Evolutionary conservation across 2,888 invertebrate species (phyloP), one percentile per base, ranked within the genome.

Genomic region (Acanthosoma haemorrhoidale): DNA sequence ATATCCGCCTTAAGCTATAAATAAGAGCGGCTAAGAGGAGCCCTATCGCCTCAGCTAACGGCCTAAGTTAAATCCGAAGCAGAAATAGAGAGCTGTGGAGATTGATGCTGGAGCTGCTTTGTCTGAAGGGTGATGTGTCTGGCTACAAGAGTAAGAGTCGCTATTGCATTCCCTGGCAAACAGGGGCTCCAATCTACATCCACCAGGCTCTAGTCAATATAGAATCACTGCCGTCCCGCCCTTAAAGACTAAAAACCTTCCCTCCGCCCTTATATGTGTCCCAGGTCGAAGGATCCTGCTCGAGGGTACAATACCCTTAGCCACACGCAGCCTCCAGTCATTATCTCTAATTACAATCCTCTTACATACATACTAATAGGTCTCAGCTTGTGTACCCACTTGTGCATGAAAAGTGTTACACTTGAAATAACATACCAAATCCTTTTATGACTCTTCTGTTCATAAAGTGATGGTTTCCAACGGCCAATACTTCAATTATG

Each of bases 101-200:
- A 67, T 31, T 67, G 67, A 67, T 67, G 67, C 57, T 39, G 51
- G 34, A n/a, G n/a, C n/a, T n/a, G n/a, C n/a, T n/a, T n/a, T n/a
- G n/a, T n/a, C 31, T 60, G 16, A 13, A 34, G 34, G 51, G 34
- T 39, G 67, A 67, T 67, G 67, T 67, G 67, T 64, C 67, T 67
- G 51, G 67, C 43, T 67, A 67, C 43, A 21, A 39, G 38, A n/a
- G 51, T 51, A 16, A 18, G 60, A 4, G 18, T 34, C n/a, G 43
- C 57, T 67, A 67, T 67, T 67, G 67, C 67, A 67, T 67, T 67
- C 67, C 34, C 67, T 29, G 11, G 67, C 67, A 67, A 67, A 67
- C 67, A 67, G 51, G 67, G 67, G 16, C 15, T 34, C 43, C 51
- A 67, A 57, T 57, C 57, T 57, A 51, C 51, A 57, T 57, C 67